Conservation (phyloP, 2,888 invertebrate genomes). For the Pheosia gnoma region DNA sequence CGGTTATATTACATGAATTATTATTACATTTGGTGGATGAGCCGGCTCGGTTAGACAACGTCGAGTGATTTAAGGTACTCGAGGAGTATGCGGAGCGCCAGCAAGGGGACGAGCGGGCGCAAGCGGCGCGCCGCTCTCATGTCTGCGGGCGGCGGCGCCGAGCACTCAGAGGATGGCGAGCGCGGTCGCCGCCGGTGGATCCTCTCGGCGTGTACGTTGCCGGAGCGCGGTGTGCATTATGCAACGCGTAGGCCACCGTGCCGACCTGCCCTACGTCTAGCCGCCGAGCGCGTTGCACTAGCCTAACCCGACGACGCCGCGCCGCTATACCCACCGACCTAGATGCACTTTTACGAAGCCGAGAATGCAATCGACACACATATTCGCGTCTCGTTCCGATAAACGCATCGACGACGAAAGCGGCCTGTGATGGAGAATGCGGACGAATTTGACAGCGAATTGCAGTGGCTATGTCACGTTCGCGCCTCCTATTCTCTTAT, state of each 20-base stretch:
- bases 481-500: slow-evolving; percentile 67
- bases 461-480: slow-evolving; percentile 80
- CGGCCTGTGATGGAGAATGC: slow-evolving; percentile 82
- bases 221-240: slow-evolving; percentile 70
- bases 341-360: slow-evolving; percentile 82
- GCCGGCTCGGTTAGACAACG: slow-evolving; percentile 39
- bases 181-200: slow-evolving; percentile 40
- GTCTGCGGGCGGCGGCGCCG: slow-evolving; percentile 40
- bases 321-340: slow-evolving; percentile 78
- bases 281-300: slow-evolving; percentile 73
- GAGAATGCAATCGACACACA: slow-evolving; percentile 83
- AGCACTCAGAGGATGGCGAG: slow-evolving; percentile 34
- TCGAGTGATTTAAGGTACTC: slow-evolving; percentile 74
- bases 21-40: slow-evolving; percentile 50
- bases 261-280: slow-evolving; percentile 81
- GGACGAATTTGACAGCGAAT: slow-evolving; percentile 80
- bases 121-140: slow-evolving; percentile 55
- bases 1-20: slow-evolving; percentile 38
- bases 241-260: slow-evolving; percentile 61
- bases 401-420: slow-evolving; percentile 83
- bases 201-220: slow-evolving; percentile 59
- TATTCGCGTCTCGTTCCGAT: slow-evolving; percentile 84
- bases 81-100: slow-evolving; percentile 70
- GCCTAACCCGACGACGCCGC: slow-evolving; percentile 73
- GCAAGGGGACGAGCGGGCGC: slow-evolving; percentile 67